phyloP scores from a whole-genome alignment of 2,113 vertebrate species.

The Ctenomys sociabilis region DNA sequence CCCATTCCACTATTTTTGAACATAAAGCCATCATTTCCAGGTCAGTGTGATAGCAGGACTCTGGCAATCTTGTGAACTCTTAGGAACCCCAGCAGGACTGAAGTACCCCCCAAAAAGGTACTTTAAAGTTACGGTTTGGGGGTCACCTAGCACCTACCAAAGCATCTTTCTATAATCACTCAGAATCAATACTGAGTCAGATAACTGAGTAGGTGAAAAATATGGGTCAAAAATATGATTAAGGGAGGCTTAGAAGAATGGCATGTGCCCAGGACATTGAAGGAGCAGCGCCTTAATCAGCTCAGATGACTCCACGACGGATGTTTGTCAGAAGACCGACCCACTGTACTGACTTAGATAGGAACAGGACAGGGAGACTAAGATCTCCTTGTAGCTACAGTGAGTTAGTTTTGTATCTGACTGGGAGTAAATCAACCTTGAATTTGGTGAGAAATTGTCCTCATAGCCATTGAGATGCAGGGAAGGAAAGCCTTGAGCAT shows the following conservation, averaged over 20 bases:
- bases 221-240: background rate
- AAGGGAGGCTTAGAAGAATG: background rate
- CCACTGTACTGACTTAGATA: background rate
- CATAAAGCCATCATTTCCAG: slow-evolving; percentile 52
- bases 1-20: slow-evolving; percentile 50
- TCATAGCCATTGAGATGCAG: background rate
- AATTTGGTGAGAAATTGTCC: background rate
- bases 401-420: too few species aligned
- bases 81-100: background rate
- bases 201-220: background rate
- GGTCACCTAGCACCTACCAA: background rate
- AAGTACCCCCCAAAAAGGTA: background rate
- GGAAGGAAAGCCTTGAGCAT: accelerated
- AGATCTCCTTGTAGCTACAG: background rate
- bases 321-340: background rate
- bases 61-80: background rate
- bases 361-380: background rate
- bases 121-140: background rate
- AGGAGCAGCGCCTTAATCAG: background rate
- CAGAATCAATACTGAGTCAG: background rate
- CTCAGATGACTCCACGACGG: accelerated
- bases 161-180: background rate
- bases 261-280: background rate
- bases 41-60: slow-evolving; percentile 15
- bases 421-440: background rate